Conservation (phyloP, 1,140 invertebrate genomes). For the Zaprionus inermis region DNA sequence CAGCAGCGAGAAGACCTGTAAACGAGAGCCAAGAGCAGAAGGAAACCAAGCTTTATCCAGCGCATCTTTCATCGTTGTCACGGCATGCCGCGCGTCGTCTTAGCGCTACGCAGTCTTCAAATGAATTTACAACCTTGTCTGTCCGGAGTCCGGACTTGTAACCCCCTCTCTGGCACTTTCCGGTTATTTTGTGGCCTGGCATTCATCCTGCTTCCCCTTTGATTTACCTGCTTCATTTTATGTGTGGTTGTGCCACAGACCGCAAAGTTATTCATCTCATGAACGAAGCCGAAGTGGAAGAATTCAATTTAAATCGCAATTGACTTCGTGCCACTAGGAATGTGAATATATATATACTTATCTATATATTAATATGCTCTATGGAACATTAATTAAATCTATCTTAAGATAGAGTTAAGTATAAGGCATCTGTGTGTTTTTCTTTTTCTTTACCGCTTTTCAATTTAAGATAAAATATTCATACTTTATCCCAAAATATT, state of each 20-base stretch:
- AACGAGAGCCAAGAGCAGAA: conserved; percentile 7
- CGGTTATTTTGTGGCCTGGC: neutral
- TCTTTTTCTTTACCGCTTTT: no score
- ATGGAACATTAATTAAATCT: no score
- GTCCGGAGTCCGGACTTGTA: neutral
- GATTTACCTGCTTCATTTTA: conserved; percentile 24
- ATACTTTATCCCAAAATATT: no score
- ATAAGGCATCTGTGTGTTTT: neutral
- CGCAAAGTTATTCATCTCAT: conserved; percentile 33
- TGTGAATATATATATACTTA: neutral
- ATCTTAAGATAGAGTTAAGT: neutral
- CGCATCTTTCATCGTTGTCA: conserved; percentile 38
- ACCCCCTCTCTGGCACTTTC: neutral
- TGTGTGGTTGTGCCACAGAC: neutral
- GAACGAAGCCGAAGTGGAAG: conserved; percentile 5
- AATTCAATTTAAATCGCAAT: conserved; percentile 17
- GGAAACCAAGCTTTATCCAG: conserved; percentile 17
- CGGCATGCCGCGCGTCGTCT: conserved; percentile 18
- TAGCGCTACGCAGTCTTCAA: conserved; percentile 38
- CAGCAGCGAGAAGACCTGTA: conserved; percentile 51
- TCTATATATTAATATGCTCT: neutral
- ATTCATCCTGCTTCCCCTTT: conserved; percentile 14
- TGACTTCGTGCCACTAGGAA: neutral
- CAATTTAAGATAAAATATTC: no score
- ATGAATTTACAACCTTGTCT: conserved; percentile 62